Percentiles rank a stretch among this genome's conserved stretches.
Evolutionary conservation across 2,888 invertebrate genomes (phyloP).

Genomic region (Blera fallax): DNA sequence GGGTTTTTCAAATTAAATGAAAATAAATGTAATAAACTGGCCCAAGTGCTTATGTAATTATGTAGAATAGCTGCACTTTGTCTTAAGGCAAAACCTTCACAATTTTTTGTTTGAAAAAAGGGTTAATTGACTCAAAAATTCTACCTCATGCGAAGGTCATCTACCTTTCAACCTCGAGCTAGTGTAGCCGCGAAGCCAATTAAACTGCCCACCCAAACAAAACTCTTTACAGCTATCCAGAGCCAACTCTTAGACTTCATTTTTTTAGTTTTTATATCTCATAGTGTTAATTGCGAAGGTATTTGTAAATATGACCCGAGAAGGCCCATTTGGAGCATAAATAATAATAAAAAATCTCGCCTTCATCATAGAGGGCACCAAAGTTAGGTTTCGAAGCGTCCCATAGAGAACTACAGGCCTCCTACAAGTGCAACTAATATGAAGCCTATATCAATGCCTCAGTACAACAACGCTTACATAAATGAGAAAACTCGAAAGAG

Average conservation of each 20-base stretch:
- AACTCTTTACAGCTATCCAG: not conserved
- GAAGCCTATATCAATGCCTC: not conserved
- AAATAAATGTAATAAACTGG: no score
- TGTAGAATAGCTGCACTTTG: no score
- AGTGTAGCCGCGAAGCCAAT: not conserved
- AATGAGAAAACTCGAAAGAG: constrained; percentile 12
- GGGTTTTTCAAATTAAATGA: no score
- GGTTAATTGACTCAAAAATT: not conserved
- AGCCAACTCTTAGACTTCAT: not conserved
- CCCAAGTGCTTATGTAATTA: no score
- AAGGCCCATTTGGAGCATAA: not conserved
- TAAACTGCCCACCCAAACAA: not conserved
- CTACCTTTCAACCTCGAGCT: not conserved
- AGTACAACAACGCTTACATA: constrained; percentile 38
- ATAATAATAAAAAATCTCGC: not conserved
- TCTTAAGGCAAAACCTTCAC: no score
- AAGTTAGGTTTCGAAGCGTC: no score
- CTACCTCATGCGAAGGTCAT: not conserved
- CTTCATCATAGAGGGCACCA: not conserved
- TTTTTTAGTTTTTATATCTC: not conserved
- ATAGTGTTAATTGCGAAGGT: not conserved
- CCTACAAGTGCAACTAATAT: no score
- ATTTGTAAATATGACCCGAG: not conserved
- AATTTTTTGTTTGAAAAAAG: no score
- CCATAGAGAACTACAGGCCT: no score